Conservation (phyloP, 2,113 vertebrate species). For the Sebastes schlegelii region DNA sequence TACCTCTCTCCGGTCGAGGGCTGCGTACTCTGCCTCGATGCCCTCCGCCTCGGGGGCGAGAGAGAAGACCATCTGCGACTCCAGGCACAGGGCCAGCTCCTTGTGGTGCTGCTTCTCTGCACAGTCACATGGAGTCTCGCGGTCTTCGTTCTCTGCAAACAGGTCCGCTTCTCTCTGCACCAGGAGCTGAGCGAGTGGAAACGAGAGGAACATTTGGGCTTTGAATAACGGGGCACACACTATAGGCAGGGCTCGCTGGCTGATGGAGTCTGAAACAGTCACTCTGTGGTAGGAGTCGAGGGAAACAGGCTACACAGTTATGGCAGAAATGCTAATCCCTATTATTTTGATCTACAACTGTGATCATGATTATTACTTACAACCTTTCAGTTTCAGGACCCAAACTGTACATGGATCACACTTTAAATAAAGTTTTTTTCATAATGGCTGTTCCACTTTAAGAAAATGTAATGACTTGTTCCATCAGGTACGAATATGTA, state of each 20-base stretch:
- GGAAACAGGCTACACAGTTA: neutral
- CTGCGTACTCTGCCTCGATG: slow-evolving; percentile 97
- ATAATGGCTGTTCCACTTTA: neutral
- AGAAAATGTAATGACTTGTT: neutral
- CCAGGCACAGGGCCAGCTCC: slow-evolving; percentile 96
- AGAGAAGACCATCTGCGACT: slow-evolving; percentile 99
- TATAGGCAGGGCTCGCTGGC: neutral
- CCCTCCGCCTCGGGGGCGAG: slow-evolving; percentile 94
- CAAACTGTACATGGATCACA: neutral
- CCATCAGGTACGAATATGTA: neutral
- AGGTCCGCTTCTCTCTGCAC: slow-evolving; percentile 94
- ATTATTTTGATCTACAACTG: neutral
- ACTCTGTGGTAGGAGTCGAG: neutral
- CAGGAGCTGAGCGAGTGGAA: slow-evolving; percentile 77
- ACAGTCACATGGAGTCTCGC: slow-evolving; percentile 98
- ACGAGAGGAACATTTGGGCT: slow-evolving; percentile 11
- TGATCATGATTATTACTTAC: neutral
- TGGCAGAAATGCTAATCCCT: neutral
- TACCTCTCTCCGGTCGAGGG: slow-evolving; percentile 97
- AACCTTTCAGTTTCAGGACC: neutral
- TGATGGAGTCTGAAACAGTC: neutral
- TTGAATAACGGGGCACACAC: neutral
- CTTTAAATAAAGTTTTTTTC: neutral
- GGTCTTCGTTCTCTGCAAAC: slow-evolving; percentile 98
- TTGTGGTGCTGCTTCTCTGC: slow-evolving; percentile 98